These are phyloP conservation scores for Nasonia giraulti DNA, from an alignment of 1,140 invertebrate species.

Conservation along the genomic window DNA sequence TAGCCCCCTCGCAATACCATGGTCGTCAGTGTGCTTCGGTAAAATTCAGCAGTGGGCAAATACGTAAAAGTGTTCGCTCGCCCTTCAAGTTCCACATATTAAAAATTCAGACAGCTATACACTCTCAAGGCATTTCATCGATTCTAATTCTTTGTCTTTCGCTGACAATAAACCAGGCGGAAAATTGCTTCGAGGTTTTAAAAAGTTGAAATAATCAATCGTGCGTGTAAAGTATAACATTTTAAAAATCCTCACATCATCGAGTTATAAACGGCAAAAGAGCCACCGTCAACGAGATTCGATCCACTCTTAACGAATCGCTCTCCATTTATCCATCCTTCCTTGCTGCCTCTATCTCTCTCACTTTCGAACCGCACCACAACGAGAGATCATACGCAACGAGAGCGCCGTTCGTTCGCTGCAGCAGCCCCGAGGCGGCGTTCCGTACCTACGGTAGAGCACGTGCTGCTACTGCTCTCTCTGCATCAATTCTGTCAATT, in stretches of 20 bases:
- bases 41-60: constrained; percentile 16
- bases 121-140: not conserved
- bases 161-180: not conserved
- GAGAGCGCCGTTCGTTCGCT: constrained; percentile 18
- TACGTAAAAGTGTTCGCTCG: constrained; percentile 3
- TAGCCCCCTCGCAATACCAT: not conserved
- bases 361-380: not conserved
- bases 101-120: not conserved
- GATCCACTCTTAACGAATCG: constrained; percentile 42
- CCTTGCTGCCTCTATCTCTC: constrained; percentile 13
- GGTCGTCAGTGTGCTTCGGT: not conserved
- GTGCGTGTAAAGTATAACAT: no score
- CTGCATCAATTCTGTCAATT: constrained; percentile 52
- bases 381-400: constrained; percentile 2
- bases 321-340: constrained; percentile 22
- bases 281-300: constrained; percentile 5
- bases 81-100: constrained; percentile 35
- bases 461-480: constrained; percentile 16
- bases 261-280: constrained; percentile 6
- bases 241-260: no score
- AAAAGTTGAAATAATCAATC: not conserved
- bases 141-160: not conserved
- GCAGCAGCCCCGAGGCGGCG: constrained; percentile 21
- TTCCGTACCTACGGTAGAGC: constrained; percentile 13
- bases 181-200: not conserved